Base-by-base conservation (phyloP, 2,113 vertebrate species). In the Formicarius rufipectus region DNA sequence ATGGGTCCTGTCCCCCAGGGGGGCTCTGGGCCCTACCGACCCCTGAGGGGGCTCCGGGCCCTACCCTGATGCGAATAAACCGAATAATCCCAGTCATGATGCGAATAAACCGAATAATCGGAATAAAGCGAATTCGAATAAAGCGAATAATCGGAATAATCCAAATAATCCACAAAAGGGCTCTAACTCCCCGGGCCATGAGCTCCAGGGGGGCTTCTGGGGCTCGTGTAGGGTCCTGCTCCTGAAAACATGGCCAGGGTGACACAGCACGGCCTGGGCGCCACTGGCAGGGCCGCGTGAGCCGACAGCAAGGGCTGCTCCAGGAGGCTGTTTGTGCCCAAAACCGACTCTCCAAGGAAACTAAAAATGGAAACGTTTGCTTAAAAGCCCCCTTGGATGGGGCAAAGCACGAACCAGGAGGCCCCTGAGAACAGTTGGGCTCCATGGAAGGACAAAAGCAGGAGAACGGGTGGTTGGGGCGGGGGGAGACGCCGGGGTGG, bases 401-500 rank as follows among this genome's bases (percentile, higher is more conserved):
- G 39, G 53, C 2, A 19, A 30, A 47, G 22, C 0, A 4, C 5
- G 21, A 17, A 14, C 56, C 30, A 0, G 45, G 82, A 25, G 64
- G 12, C 50, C 74, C 35, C 78, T 1, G 40, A 45, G 56, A 49
- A 72, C 5, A 75, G 12, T 0, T 30, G 1, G 63, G 49, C 42
- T 5, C 33, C 12, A 39, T 21, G 55, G 45, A 10, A 24, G 33
- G 31, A 14, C 0, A 58, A 31, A 33, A 69, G 39, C 28, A 12
- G 1, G 18, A 27, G 14, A 45, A 5, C 0, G 0, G 37, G 81
- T 0, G 35, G 16, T 0, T 4, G 31, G 8, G 24, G 4, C 6
- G 42, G 12, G 72, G 23, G 52, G 39, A 50, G 63, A 21, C 6
- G 19, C 45, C 9, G 6, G 15, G 45, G 4, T 8, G 39, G 67